Base-by-base conservation (phyloP, 2,797 vertebrate species). In the Pterois miles region DNA sequence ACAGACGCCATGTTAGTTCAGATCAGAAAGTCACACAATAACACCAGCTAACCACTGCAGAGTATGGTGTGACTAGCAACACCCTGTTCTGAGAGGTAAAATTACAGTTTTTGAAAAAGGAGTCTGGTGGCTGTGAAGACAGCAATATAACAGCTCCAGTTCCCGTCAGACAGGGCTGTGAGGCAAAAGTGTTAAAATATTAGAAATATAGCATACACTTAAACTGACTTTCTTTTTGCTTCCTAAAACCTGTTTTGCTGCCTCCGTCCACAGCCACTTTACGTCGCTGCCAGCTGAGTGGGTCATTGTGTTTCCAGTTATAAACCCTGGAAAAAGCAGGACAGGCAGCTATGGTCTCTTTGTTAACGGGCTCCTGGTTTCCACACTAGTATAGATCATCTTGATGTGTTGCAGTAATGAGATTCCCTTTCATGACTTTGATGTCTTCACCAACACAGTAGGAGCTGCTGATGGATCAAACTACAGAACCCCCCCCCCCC, bases 401-500 rank as follows among this genome's bases (percentile, higher is more conserved):
- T n/a, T n/a, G n/a, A n/a, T n/a, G n/a, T 27, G 22, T 36, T 54
- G 23, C 52, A 53, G 40, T 70, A 31, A 75, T 33, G 57, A 58
- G 40, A 78, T 81, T 75, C 59, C 23, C 25, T 56, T 71, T 72
- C 16, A 29, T 54, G 52, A 40, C 48, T 65, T 60, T 60, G 22
- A 64, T 69, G 29, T 69, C 43, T 63, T 60, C 33, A 36, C 43
- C 38, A 46, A 23, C 33, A 46, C 48, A 67, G 66, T 13, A 5
- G 50, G 27, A 68, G 65, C 66, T 50, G 62, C n/a, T 53, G 50
- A 62, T 73, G 38, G 16, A 67, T 63, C 50, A 50, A 77, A 80
- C 58, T 43, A 18, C 13, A 43, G 25, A 64, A 72, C 10, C 29
- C 33, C 31, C 2, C 27, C 8, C 12, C 14, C 12, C 2, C 5